Base-by-base conservation (phyloP, 2,888 invertebrate species). In the Nudaria mundana region DNA sequence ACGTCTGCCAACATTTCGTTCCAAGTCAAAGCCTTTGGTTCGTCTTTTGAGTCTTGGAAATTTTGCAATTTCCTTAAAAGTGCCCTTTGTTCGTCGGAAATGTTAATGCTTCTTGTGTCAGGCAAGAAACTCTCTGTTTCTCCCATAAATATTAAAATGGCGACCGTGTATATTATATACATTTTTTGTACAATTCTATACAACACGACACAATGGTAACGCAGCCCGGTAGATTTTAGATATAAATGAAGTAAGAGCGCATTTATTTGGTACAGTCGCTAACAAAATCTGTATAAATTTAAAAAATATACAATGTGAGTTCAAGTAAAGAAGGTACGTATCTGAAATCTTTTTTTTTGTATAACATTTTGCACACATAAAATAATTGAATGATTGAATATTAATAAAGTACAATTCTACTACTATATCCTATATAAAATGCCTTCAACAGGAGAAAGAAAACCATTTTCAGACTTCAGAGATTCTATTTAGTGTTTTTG, bases 1-100 rank as follows among this genome's bases (percentile, higher is more conserved):
- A 76, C 73, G 47, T 80, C 76, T 3, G 86, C 85, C 23, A 86
- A 54, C 40, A 85, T 71, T 48, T 81, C 78, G 63, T 81, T 84
- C 85, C 84, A 86, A 37, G 76, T 67, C 44, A 68, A 56, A 37
- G 71, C 69, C 56, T 73, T 71, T 35, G 58, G 47, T 29, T 71
- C 70, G 36, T 64, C 63, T 40, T 55, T 56, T n/a, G 56, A 36
- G 28, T 64, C 59, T 62, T 76, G 65, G 46, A 71, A 61, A 64
- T 71, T 76, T 59, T 76, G 80, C 68, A 81, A 74, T 78, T 80
- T 84, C 45, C 77, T 76, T 69, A 79, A 73, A 45, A 81, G 70
- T 58, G 66, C 63, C 53, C 59, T 72, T 70, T 79, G 72, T 76
- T 67, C 66, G 41, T 55, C 46, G 22, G 52, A 52, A 36, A 62